Conservation (phyloP, 1,140 invertebrate genomes). For the Coenobita brevimanus region DNA sequence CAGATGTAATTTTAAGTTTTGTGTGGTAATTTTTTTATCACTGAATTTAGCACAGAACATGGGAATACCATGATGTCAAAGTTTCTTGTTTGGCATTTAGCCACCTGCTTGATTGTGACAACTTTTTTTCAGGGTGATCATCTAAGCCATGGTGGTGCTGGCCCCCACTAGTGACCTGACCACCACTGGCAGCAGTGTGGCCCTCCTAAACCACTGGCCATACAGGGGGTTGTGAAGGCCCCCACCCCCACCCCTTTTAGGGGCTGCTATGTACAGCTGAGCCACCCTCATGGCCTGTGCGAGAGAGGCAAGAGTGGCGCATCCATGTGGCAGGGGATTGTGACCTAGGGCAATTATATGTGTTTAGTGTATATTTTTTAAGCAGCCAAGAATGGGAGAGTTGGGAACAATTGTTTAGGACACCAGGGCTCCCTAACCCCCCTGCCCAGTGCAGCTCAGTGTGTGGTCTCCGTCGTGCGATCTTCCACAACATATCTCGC, state of each 20-base stretch:
- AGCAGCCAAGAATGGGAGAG: slow-evolving; percentile 53
- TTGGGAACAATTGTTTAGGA: slow-evolving; percentile 53
- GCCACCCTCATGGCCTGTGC: slow-evolving; percentile 49
- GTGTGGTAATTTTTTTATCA: no score
- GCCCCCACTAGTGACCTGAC: slow-evolving; percentile 61
- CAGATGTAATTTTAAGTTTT: no score
- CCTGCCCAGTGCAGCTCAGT: slow-evolving; percentile 66
- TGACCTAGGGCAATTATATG: slow-evolving; percentile 66
- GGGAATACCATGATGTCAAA: no score
- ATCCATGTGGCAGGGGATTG: slow-evolving; percentile 64
- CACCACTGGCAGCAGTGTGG: slow-evolving; percentile 59
- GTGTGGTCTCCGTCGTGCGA: slow-evolving; percentile 56
- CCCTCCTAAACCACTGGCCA: neutral
- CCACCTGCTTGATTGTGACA: neutral
- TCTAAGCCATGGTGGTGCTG: slow-evolving; percentile 64
- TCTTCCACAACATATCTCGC: slow-evolving; percentile 67
- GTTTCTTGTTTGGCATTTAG: neutral
- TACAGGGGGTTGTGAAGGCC: slow-evolving; percentile 31
- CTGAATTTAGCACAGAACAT: no score
- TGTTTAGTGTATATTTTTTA: slow-evolving; percentile 66
- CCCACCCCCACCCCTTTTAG: slow-evolving; percentile 9
- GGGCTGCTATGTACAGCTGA: slow-evolving; percentile 51
- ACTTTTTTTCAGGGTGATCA: slow-evolving; percentile 57
- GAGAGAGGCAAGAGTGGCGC: slow-evolving; percentile 55
- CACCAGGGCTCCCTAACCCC: slow-evolving; percentile 52